Base-by-base conservation (phyloP, 2,797 vertebrate genomes). In the Momotus momota region DNA sequence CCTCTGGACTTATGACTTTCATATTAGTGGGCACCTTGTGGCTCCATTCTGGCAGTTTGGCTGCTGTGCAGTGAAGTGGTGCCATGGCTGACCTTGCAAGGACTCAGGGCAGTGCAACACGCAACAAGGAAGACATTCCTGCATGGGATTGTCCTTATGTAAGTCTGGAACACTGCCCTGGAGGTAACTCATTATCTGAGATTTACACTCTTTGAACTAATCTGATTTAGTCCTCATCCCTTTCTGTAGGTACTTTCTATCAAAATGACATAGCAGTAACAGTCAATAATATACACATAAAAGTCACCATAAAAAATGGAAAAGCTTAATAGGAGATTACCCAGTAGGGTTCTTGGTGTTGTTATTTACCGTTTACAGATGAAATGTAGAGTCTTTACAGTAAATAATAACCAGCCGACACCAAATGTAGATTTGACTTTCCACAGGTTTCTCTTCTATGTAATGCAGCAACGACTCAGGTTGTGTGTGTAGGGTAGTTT, bases 21-120 rank as follows among this genome's bases (percentile, higher is more conserved):
- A 2, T 14, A 10, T 21, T 7, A 2, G 3, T 22, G 67, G 10
- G 10, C 41, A 12, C 45, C 35, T 73, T 0, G 0, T 0, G 2
- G 9, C 16, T 38, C 40, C 0, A 0, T 25, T 21, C 35, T 0
- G 0, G 14, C 31, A 57, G 14, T 7, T 0, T 0, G 19, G 25
- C 6, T 61, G 14, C 14, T 57, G 22, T n/a, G 29, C 54, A 29
- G 45, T 0, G 0, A 57, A 64, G 4, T 0, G 0, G 9, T 9
- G 22, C 7, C 3, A 0, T 25, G 62, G 23, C 27, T 90, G 35
- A 79, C 3, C 20, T 27, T 61, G 23, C 0, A 1, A 55, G 33
- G 29, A n/a, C 21, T 69, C 3, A 2, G 8, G 23, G 13, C 2
- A 5, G 21, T 62, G 35, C 19, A 78, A 57, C 69, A 57, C 8